Evolutionary conservation across 1,140 invertebrate species (phyloP), one percentile per base, ranked within the genome.

Genomic region (Drosophila leontia): DNA sequence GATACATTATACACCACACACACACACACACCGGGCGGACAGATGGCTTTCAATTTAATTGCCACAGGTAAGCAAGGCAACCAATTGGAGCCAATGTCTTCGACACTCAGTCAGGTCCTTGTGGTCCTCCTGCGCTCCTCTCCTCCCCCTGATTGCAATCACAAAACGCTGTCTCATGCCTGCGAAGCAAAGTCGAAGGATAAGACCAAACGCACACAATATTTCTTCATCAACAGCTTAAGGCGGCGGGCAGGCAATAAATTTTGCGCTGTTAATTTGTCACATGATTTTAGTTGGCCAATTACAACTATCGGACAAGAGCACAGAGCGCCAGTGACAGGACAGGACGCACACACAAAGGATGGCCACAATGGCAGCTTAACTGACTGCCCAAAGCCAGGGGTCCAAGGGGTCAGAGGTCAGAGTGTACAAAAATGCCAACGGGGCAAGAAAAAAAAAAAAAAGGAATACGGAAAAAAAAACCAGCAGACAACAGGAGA

Each of bases 251-350:
- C 84, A 88, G 85, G 85, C 85, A 90, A 90, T 90, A 90, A 90
- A 90, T 90, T 90, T 79, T 90, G 75, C 85, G 86, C 85, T 90
- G 85, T 90, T 90, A 90, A 90, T 90, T 90, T 90, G 85, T 90
- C 85, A 90, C 85, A 90, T 90, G 85, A 90, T 90, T 90, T 90
- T 90, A 90, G 85, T 90, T 90, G 82, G 85, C 85, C 85, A 90
- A 90, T 90, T 90, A 90, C 85, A 90, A 90, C 85, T 90, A 90
- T 88, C 85, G 75, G 78, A 76, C 85, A 90, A 85, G 75, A 85
- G 70, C 77, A 74, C 80, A 78, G 69, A 15, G 57, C 53, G 41
- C 65, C 35, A 60, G 51, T 74, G 76, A 79, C 77, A 79, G 67
- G 65, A 60, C 68, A 39, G 59, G 58, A 56, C 60, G 56, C 53